Evolutionary conservation across 2,797 vertebrate genomes (phyloP).

Genomic region (Lemur catta): DNA sequence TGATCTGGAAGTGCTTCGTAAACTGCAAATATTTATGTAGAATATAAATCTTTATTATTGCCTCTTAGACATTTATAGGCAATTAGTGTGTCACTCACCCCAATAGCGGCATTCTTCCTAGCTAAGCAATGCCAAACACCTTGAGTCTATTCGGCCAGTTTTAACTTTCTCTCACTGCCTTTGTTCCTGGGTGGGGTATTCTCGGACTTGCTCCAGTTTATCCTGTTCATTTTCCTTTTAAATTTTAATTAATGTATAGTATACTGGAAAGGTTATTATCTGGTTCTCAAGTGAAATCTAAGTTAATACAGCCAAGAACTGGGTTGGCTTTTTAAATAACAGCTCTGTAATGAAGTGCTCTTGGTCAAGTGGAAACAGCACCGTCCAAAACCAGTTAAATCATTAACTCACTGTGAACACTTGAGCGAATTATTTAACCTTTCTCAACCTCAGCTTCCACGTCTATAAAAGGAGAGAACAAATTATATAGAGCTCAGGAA

Average conservation of each 20-base stretch:
- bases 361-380: conserved; percentile 42
- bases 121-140: neutral
- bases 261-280: conserved; percentile 28
- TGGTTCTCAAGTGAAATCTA: conserved; percentile 56
- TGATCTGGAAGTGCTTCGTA: conserved; percentile 1
- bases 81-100: neutral
- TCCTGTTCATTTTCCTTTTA: conserved; percentile 55
- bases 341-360: conserved; percentile 23
- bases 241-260: conserved; percentile 58
- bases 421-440: neutral
- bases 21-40: conserved; percentile 41
- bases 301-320: conserved; percentile 47
- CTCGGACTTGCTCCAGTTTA: conserved; percentile 55
- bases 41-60: conserved; percentile 38
- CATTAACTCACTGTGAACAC: neutral
- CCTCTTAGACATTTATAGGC: conserved; percentile 29
- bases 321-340: conserved; percentile 46
- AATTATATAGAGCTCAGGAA: neutral
- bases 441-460: neutral
- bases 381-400: neutral
- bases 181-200: neutral
- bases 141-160: neutral
- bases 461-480: conserved; percentile 11
- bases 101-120: neutral
- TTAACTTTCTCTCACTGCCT: neutral